These are phyloP conservation scores for Standfussiana lucernea DNA, from an alignment of 2,888 invertebrate species.

Conservation along the genomic window DNA sequence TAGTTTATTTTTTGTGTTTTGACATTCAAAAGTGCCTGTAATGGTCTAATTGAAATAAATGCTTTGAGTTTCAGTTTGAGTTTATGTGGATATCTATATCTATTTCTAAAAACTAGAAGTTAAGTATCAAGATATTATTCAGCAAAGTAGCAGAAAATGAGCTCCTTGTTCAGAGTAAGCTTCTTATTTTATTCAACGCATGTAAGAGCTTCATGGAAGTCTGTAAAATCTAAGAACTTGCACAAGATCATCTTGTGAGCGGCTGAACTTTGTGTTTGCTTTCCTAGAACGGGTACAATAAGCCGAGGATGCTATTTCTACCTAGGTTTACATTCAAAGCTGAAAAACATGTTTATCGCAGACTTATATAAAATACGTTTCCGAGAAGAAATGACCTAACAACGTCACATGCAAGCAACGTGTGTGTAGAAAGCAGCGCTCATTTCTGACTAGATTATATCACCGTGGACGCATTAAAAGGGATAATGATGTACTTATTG, in stretches of 20 bases:
- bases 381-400: not conserved
- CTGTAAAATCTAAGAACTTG: conserved; percentile 10
- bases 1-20: no score
- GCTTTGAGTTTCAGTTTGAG: no score
- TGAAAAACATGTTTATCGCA: not conserved
- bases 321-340: not conserved
- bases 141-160: not conserved
- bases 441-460: not conserved
- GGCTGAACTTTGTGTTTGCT: conserved; percentile 22
- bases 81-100: not conserved
- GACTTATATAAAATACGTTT: not conserved
- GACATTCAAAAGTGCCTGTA: no score
- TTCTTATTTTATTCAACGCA: conserved; percentile 26
- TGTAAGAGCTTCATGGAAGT: conserved; percentile 6
- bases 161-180: not conserved
- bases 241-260: conserved; percentile 11
- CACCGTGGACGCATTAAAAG: not conserved
- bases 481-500: not conserved
- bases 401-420: not conserved
- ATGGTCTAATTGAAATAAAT: no score
- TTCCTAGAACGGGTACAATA: conserved; percentile 5
- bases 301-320: not conserved
- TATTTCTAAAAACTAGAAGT: not conserved
- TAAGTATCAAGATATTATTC: not conserved
- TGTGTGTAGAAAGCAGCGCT: not conserved